These are phyloP conservation scores for Rhabditoides inermis DNA, from an alignment of 2,888 invertebrate genomes.

Conservation along the genomic window DNA sequence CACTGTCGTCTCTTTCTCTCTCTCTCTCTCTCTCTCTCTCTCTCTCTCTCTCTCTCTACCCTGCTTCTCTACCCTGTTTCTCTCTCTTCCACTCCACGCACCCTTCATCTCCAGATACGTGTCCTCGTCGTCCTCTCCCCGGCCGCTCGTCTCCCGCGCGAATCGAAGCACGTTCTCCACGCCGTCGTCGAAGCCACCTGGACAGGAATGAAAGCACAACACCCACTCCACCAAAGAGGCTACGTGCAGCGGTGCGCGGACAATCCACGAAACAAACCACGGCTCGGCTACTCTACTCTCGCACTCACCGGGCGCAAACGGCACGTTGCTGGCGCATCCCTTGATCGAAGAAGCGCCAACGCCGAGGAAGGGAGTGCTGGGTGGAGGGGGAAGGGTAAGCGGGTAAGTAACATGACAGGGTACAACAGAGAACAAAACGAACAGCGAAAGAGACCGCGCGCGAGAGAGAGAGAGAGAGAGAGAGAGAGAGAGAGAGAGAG, in stretches of 20 bases:
- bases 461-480: too few relatives aligned
- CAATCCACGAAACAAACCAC: conserved; percentile 22
- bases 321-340: conserved; percentile 37
- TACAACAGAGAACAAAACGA: too few relatives aligned
- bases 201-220: neutral
- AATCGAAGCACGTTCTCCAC: conserved; percentile 14
- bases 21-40: neutral
- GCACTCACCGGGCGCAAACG: conserved; percentile 23
- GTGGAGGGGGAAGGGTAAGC: too few relatives aligned
- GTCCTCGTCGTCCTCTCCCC: conserved; percentile 6
- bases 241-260: conserved; percentile 8
- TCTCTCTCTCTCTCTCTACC: neutral
- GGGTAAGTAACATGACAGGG: too few relatives aligned
- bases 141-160: conserved; percentile 4
- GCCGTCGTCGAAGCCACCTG: conserved; percentile 23
- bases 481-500: too few relatives aligned
- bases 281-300: too few relatives aligned
- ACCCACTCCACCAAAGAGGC: too few relatives aligned
- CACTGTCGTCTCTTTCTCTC: neutral
- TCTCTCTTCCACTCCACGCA: conserved; percentile 3
- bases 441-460: too few relatives aligned
- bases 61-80: neutral
- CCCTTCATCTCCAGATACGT: conserved; percentile 6
- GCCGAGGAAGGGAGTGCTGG: too few relatives aligned
- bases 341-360: conserved; percentile 15